Percentiles rank a stretch among this genome's conserved stretches.
These are phyloP conservation scores for Penaeus monodon DNA, from an alignment of 2,888 invertebrate species.

Conservation along the genomic window DNA sequence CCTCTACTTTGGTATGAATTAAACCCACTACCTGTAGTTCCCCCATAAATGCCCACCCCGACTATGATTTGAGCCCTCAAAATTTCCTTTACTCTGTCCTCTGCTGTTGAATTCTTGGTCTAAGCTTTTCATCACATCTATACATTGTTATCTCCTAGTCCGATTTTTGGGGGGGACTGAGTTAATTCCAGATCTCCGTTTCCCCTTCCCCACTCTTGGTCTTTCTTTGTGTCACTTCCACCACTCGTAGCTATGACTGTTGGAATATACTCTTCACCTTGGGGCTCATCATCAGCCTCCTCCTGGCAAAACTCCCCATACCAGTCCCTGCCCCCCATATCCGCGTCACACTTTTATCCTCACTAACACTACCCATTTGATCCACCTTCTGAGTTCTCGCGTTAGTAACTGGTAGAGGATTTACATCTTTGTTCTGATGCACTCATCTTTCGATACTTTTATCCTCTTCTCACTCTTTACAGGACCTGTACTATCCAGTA, in stretches of 20 bases:
- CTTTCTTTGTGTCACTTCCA: constrained; percentile 9
- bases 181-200: constrained; percentile 12
- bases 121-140: constrained; percentile 52
- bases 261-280: constrained; percentile 29
- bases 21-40: neutral
- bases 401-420: neutral
- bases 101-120: constrained; percentile 50
- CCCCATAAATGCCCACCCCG: constrained; percentile 17
- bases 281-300: neutral
- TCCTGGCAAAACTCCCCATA: constrained; percentile 24
- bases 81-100: constrained; percentile 23
- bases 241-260: constrained; percentile 33
- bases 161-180: neutral
- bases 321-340: constrained; percentile 33
- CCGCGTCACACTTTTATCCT: neutral
- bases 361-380: constrained; percentile 8
- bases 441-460: constrained; percentile 23
- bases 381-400: too few species aligned
- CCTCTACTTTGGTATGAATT: constrained; percentile 35
- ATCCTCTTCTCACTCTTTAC: constrained; percentile 30
- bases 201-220: neutral
- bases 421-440: neutral
- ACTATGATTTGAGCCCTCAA: constrained; percentile 7
- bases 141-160: constrained; percentile 37
- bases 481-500: constrained; percentile 9